Conservation (phyloP, 2,113 vertebrate species). For the Paedocypris sp. region DNA sequence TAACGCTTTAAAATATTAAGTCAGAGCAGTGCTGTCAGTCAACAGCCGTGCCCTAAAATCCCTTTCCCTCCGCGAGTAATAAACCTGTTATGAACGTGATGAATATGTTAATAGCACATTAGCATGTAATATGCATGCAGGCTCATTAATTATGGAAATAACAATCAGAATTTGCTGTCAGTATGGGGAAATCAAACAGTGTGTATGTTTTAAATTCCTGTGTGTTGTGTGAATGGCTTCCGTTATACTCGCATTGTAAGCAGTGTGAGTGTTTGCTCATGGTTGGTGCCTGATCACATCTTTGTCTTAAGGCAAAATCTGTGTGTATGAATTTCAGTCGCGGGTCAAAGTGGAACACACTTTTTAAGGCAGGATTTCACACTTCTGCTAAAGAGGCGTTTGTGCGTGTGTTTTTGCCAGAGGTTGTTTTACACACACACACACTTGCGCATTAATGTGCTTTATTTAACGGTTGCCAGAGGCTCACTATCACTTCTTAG, state of each 20-base stretch:
- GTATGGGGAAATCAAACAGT: not conserved
- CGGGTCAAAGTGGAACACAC: constrained; percentile 5
- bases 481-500: constrained; percentile 1
- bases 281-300: constrained; percentile 41
- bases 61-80: not conserved
- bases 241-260: not conserved
- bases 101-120: constrained; percentile 9
- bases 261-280: constrained; percentile 25
- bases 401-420: constrained; percentile 10
- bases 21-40: not conserved
- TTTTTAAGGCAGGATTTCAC: constrained; percentile 12
- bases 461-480: constrained; percentile 19
- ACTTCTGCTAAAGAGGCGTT: constrained; percentile 5
- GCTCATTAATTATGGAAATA: constrained; percentile 5
- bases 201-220: not conserved
- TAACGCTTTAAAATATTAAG: constrained; percentile 1
- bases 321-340: constrained; percentile 1
- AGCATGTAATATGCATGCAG: too few species aligned
- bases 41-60: not conserved
- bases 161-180: not conserved
- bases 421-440: not conserved
- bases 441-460: not conserved
- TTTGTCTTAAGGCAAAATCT: constrained; percentile 38
- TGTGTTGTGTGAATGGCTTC: constrained; percentile 3
- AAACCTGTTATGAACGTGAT: constrained; percentile 2